phyloP scores from a whole-genome alignment of 92 coral and sea anemone genomes.

The Epizoanthus rinbou region DNA sequence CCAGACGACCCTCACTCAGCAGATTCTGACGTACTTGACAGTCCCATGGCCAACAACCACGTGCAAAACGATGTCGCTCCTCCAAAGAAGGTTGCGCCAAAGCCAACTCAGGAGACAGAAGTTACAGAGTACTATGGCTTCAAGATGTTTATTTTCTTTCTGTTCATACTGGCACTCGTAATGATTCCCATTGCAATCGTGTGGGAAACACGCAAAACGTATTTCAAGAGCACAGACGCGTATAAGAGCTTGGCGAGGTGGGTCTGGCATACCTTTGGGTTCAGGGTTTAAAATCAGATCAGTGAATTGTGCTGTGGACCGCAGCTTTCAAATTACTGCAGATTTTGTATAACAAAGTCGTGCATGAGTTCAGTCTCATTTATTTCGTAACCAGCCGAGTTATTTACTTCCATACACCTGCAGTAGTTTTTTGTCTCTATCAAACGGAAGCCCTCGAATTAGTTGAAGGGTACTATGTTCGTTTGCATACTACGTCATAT shows the following conservation, averaged over 20 bases:
- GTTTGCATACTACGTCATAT: neutral
- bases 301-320: neutral
- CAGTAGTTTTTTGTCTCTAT: neutral
- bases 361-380: conserved; percentile 5
- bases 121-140: conserved; percentile 80
- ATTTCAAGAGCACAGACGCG: conserved; percentile 78
- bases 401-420: neutral
- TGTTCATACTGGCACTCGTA: conserved; percentile 86
- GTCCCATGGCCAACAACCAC: conserved; percentile 58
- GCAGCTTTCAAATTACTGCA: conserved; percentile 12
- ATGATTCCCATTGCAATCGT: conserved; percentile 94
- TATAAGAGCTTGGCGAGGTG: conserved; percentile 82
- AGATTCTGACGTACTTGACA: conserved; percentile 51
- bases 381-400: conserved; percentile 9
- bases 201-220: conserved; percentile 86
- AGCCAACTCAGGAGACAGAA: conserved; percentile 56
- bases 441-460: neutral
- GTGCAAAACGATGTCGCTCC: conserved; percentile 52
- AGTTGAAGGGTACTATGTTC: neutral
- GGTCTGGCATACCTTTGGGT: conserved; percentile 67
- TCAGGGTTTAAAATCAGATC: conserved; percentile 47
- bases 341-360: conserved; percentile 30
- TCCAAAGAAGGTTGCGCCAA: conserved; percentile 7
- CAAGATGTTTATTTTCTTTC: conserved; percentile 87
- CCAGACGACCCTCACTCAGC: conserved; percentile 61